Conservation (phyloP, 2,113 vertebrate genomes). For the Bujurquina vittata region DNA sequence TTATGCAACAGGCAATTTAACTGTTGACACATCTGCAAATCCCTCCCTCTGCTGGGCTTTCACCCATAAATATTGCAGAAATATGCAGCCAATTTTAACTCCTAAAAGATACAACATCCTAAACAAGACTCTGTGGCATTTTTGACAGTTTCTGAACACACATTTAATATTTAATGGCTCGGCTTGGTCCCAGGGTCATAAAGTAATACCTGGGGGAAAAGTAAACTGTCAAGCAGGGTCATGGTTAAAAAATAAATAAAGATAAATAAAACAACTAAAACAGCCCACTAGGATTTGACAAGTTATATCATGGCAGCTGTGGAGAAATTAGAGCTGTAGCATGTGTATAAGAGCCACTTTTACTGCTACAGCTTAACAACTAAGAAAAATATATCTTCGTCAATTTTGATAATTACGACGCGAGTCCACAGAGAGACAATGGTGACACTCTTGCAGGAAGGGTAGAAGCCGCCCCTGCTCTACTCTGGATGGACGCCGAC, state of each 20-base stretch:
- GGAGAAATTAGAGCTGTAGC: neutral
- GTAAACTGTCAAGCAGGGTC: slow-evolving; percentile 18
- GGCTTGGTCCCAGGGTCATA: slow-evolving; percentile 25
- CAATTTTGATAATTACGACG: neutral
- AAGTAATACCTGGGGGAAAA: slow-evolving; percentile 16
- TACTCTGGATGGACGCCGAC: slow-evolving; percentile 18
- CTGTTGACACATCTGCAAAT: slow-evolving; percentile 46
- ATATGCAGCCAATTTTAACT: neutral
- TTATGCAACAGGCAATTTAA: slow-evolving; percentile 47
- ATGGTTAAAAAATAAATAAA: neutral
- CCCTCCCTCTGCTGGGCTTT: slow-evolving; percentile 9
- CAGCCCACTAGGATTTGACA: neutral
- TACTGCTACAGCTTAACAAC: neutral
- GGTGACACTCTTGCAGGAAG: neutral
- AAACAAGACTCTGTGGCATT: neutral
- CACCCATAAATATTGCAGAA: slow-evolving; percentile 30
- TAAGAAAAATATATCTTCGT: neutral
- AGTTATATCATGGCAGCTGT: slow-evolving; percentile 6
- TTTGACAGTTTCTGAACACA: slow-evolving; percentile 20
- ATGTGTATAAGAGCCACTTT: neutral
- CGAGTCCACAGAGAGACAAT: neutral
- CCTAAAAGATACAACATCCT: neutral
- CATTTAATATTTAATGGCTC: slow-evolving; percentile 44
- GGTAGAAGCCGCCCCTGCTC: neutral
- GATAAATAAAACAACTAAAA: neutral